Conservation (phyloP, 2,113 vertebrate species). For the Etheostoma cragini region DNA sequence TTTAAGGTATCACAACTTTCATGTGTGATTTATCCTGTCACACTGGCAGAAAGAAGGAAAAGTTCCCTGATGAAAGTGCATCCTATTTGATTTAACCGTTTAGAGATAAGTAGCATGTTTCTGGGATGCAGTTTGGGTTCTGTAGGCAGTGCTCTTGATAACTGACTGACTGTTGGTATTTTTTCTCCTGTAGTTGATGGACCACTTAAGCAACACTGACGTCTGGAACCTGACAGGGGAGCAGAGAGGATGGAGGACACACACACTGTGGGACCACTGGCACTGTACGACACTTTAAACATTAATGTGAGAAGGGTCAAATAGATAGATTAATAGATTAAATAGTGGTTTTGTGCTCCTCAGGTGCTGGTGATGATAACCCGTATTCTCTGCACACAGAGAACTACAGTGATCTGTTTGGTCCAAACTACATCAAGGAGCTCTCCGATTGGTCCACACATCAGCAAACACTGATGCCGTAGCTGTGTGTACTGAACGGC, state of each 20-base stretch:
- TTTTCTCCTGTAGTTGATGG: slow-evolving; percentile 60
- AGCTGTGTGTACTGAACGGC: slow-evolving; percentile 12
- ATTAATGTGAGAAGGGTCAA: neutral
- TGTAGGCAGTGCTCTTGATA: neutral
- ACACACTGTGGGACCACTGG: slow-evolving; percentile 70
- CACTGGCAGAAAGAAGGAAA: neutral
- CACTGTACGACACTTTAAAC: slow-evolving; percentile 46
- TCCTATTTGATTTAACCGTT: neutral
- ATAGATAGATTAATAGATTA: neutral
- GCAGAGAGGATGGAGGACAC: slow-evolving; percentile 68
- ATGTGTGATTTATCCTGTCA: neutral
- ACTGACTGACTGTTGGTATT: slow-evolving; percentile 3
- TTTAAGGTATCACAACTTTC: slow-evolving; percentile 61
- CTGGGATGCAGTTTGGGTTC: slow-evolving; percentile 1
- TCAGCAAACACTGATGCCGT: slow-evolving; percentile 53
- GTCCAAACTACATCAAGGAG: slow-evolving; percentile 68
- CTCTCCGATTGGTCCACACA: slow-evolving; percentile 68
- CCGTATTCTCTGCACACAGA: slow-evolving; percentile 58
- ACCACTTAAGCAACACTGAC: slow-evolving; percentile 63
- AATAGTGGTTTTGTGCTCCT: slow-evolving; percentile 23
- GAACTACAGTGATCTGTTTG: slow-evolving; percentile 62
- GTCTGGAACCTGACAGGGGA: slow-evolving; percentile 68
- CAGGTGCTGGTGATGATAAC: slow-evolving; percentile 67
- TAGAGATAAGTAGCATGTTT: neutral
- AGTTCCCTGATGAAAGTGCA: neutral